phyloP scores from a whole-genome alignment of 2,888 invertebrate genomes.

The Monopis laevigella region DNA sequence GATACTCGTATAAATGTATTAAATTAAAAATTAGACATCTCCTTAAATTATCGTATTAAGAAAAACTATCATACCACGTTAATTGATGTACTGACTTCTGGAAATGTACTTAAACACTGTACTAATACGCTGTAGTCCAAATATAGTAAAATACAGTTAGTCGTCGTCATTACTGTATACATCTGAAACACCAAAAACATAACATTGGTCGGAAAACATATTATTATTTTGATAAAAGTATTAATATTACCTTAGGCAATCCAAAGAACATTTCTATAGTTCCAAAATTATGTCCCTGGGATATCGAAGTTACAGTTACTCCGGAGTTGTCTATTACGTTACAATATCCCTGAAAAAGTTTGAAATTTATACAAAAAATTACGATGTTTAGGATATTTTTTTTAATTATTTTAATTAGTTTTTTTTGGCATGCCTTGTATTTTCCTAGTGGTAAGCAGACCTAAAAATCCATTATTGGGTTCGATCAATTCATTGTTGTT shows the following conservation, averaged over 20 bases:
- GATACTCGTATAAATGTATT: too few species aligned
- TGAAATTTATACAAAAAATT: too few species aligned
- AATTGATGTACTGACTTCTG: conserved; percentile 51
- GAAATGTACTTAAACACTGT: conserved; percentile 59
- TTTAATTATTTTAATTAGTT: too few species aligned
- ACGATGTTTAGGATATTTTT: too few species aligned
- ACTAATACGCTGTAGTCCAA: conserved; percentile 53
- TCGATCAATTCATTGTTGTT: too few species aligned
- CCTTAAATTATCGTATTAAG: too few species aligned
- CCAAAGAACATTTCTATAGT: conserved; percentile 58
- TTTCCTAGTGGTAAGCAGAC: too few species aligned
- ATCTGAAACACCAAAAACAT: conserved; percentile 31
- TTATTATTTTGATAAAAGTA: too few species aligned
- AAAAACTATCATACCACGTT: conserved; percentile 31
- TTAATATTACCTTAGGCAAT: conserved; percentile 46
- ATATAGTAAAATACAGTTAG: conserved; percentile 59
- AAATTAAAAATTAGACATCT: too few species aligned
- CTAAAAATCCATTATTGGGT: too few species aligned
- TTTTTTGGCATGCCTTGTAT: too few species aligned
- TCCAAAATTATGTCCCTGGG: conserved; percentile 48
- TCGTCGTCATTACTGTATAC: conserved; percentile 55
- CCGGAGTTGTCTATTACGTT: conserved; percentile 38
- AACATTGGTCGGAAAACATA: background rate
- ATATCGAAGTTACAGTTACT: conserved; percentile 32
- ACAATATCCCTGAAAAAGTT: conserved; percentile 47